Percentiles rank a stretch among this genome's conserved stretches.
These are phyloP conservation scores for Gasterosteus nipponicus DNA, from an alignment of 2,113 vertebrate species.

Conservation along the genomic window DNA sequence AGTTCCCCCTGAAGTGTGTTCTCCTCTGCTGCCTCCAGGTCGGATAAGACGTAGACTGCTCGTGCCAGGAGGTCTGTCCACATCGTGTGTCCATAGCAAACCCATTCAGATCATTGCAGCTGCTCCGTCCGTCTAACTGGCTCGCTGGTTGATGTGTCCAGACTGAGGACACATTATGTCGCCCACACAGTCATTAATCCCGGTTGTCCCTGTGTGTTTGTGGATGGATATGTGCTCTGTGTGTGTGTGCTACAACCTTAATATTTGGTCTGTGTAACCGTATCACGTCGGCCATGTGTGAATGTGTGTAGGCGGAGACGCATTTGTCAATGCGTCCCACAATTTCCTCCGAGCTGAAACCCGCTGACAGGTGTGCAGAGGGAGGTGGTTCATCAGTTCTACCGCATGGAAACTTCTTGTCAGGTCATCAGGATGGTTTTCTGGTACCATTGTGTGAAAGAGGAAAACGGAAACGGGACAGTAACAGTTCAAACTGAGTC, in stretches of 20 bases:
- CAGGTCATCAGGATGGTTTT: not conserved
- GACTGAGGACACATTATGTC: slow-evolving; percentile 23
- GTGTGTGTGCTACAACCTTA: not conserved
- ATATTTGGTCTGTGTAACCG: slow-evolving; percentile 10
- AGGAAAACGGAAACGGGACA: not conserved
- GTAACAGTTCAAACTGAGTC: not conserved
- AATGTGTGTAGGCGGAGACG: slow-evolving; percentile 8
- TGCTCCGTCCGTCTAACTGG: not conserved
- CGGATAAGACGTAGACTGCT: not conserved
- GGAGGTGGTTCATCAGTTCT: slow-evolving; percentile 24
- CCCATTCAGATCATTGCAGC: slow-evolving; percentile 27
- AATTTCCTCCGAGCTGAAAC: slow-evolving; percentile 15
- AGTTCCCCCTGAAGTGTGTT: not conserved
- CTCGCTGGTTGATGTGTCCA: slow-evolving; percentile 11
- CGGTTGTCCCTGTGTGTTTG: slow-evolving; percentile 9
- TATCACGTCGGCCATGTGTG: slow-evolving; percentile 7
- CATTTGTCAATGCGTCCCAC: not conserved
- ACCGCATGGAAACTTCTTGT: slow-evolving; percentile 28
- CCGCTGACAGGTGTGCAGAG: slow-evolving; percentile 36
- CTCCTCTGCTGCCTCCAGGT: slow-evolving; percentile 1
- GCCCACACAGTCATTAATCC: slow-evolving; percentile 17
- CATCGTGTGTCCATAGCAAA: slow-evolving; percentile 22
- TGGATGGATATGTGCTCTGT: slow-evolving; percentile 1
- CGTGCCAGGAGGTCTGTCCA: slow-evolving; percentile 10
- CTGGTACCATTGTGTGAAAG: not conserved